A percentile compares a stretch with the other conserved stretches of the same genome.
These are phyloP conservation scores for Orientallactaga bullata DNA, from an alignment of 2,113 vertebrate genomes.

Conservation along the genomic window DNA sequence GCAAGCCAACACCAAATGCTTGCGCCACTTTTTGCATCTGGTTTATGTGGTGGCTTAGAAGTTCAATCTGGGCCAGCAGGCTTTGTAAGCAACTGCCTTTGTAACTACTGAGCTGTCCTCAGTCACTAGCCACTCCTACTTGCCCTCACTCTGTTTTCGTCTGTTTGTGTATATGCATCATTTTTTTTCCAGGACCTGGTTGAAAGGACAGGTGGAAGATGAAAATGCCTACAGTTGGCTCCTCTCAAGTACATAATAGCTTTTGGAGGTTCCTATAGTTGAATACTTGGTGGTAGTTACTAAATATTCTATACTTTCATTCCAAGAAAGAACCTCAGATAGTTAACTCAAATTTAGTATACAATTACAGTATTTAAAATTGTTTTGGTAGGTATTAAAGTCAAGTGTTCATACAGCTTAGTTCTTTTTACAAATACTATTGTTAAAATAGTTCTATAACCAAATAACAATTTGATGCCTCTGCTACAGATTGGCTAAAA, in stretches of 20 bases:
- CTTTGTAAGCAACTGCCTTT: no score
- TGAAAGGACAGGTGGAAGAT: conserved; percentile 41
- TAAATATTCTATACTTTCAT: conserved; percentile 41
- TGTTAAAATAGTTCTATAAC: conserved; percentile 25
- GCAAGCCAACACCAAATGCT: no score
- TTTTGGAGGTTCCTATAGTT: conserved; percentile 1
- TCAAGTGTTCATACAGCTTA: conserved; percentile 60
- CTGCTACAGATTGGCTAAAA: conserved; percentile 41
- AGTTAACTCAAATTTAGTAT: conserved; percentile 55
- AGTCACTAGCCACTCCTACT: neutral
- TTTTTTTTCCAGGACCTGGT: neutral
- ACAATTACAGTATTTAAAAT: conserved; percentile 38
- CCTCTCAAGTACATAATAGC: neutral
- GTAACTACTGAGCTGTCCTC: neutral
- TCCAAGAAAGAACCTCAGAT: conserved; percentile 59
- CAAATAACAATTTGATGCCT: conserved; percentile 40
- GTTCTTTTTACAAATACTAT: conserved; percentile 57
- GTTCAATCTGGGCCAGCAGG: neutral
- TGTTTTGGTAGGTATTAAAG: conserved; percentile 49
- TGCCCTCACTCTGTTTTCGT: neutral
- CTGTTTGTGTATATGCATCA: neutral
- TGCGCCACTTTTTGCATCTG: no score
- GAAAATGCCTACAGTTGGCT: neutral
- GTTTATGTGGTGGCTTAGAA: no score
- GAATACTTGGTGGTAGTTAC: neutral